Evolutionary conservation across 2,113 vertebrate genomes (phyloP).

Genomic region (Equus quagga): DNA sequence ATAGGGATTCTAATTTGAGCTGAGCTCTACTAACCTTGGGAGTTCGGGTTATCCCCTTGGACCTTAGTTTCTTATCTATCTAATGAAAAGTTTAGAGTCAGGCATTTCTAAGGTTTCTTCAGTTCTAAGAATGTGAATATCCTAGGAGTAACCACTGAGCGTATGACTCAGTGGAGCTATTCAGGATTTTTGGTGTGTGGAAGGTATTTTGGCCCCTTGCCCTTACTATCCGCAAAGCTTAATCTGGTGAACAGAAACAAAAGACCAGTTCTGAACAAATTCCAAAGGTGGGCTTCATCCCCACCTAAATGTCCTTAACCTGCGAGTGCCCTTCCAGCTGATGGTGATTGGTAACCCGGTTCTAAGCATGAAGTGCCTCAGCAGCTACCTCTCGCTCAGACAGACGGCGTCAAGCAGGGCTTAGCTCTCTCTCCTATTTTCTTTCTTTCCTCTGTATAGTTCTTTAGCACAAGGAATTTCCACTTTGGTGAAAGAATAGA

Average conservation of each 20-base stretch:
- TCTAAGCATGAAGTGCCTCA: background rate
- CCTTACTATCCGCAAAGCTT: background rate
- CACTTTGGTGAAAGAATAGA: background rate
- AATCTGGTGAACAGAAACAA: background rate
- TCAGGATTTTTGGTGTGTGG: background rate
- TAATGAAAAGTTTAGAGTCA: conserved; percentile 32
- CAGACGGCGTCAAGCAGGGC: background rate
- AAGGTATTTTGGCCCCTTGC: background rate
- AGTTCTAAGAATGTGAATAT: conserved; percentile 1
- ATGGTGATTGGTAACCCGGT: background rate
- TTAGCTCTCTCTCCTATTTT: background rate
- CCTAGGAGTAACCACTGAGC: background rate
- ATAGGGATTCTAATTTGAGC: background rate
- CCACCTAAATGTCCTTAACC: background rate
- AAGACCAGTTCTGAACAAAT: background rate
- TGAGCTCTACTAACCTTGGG: background rate
- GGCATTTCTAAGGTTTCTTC: conserved; percentile 33
- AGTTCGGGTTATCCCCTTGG: background rate
- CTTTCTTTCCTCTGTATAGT: background rate
- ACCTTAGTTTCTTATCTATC: conserved; percentile 3
- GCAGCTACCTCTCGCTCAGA: background rate
- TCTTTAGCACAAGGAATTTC: background rate
- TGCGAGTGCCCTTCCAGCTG: background rate
- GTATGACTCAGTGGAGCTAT: background rate
- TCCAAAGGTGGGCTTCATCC: background rate